These are phyloP conservation scores for Dendrophyllia cribrosa DNA, from an alignment of 64 coral and sea anemone genomes.

Conservation along the genomic window DNA sequence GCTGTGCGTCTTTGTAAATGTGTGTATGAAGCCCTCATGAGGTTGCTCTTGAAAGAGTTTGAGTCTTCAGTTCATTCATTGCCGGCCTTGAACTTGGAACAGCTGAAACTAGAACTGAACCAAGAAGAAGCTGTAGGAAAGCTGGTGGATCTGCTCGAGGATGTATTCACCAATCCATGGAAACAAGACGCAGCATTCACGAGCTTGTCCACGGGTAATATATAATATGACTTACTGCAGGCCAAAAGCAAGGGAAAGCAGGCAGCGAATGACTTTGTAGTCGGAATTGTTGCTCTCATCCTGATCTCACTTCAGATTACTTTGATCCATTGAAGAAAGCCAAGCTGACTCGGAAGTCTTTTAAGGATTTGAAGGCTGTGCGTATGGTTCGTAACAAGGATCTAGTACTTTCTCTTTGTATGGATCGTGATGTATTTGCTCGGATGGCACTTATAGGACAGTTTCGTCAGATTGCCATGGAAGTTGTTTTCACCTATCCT, in stretches of 20 bases:
- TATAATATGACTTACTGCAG: slow-evolving; percentile 50
- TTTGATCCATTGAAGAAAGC: slow-evolving; percentile 70
- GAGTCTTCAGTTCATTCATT: slow-evolving; percentile 53
- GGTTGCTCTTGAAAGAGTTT: slow-evolving; percentile 68
- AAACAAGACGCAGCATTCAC: slow-evolving; percentile 22
- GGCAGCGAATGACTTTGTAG: slow-evolving; percentile 33
- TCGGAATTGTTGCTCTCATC: slow-evolving; percentile 37
- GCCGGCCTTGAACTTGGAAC: slow-evolving; percentile 56
- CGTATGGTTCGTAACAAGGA: slow-evolving; percentile 56
- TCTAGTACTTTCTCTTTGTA: slow-evolving; percentile 40
- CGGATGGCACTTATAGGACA: slow-evolving; percentile 42
- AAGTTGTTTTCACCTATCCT: slow-evolving; percentile 46
- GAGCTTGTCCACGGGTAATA: slow-evolving; percentile 41
- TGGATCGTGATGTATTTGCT: slow-evolving; percentile 46
- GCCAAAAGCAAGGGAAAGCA: slow-evolving; percentile 42
- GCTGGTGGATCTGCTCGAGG: slow-evolving; percentile 28
- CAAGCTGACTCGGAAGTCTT: slow-evolving; percentile 70
- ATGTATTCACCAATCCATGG: slow-evolving; percentile 54
- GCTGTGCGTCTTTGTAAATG: slow-evolving; percentile 71
- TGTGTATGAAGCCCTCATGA: slow-evolving; percentile 46
- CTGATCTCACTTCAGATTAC: slow-evolving; percentile 31
- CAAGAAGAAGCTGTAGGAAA: slow-evolving; percentile 32
- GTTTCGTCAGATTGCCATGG: slow-evolving; percentile 67
- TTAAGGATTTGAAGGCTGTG: slow-evolving; percentile 60
- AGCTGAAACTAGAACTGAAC: slow-evolving; percentile 65